Evolutionary conservation across 1,140 invertebrate genomes (phyloP), one percentile per base, ranked within the genome.

Genomic region (Hyphantria cunea): DNA sequence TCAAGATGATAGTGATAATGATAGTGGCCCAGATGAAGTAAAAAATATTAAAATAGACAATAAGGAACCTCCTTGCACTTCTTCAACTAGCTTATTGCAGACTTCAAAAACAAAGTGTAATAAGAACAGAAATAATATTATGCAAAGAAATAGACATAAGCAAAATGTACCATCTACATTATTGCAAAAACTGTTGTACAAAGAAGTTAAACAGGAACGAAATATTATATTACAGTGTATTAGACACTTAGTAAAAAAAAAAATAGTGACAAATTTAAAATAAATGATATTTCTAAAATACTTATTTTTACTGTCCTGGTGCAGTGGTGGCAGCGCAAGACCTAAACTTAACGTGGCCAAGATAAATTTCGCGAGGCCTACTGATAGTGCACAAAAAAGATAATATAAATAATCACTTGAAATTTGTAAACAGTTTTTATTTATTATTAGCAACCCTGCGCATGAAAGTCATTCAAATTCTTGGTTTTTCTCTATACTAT

Each of bases 221-320:
- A 96, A 96, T 86, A 85, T 94, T 15, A 92, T 96, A 49, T 90
- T 95, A 54, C 95, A 96, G 73, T 96, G 95, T 88, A 92, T 96
- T 9, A 93, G 93, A 65, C 93, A 94, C n/a, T n/a, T 92, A 93
- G 96, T 53, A 92, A 93, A 33, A 92, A 94, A 66, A 95, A 94
- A 74, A 93, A 95, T 84, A 95, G 95, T 85, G 69, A 82, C 37
- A 70, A 61, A 32, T 42, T 31, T 42, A 45, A 12, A 51, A 17
- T 64, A 52, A 63, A 53, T 3, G 6, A 6, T 37, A 37, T 7
- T 37, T 2, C 34, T 10, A 37, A n/a, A n/a, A n/a, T n/a, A n/a
- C n/a, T n/a, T n/a, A 10, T 0, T 11, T 10, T 37, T 37, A 37
- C 8, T 37, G 11, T 37, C 11, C 11, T n/a, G n/a, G n/a, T n/a